A percentile compares a stretch with the other conserved stretches of the same genome.
Conservation (phyloP, 2,113 vertebrate genomes). For the Tachysurus vachellii region DNA sequence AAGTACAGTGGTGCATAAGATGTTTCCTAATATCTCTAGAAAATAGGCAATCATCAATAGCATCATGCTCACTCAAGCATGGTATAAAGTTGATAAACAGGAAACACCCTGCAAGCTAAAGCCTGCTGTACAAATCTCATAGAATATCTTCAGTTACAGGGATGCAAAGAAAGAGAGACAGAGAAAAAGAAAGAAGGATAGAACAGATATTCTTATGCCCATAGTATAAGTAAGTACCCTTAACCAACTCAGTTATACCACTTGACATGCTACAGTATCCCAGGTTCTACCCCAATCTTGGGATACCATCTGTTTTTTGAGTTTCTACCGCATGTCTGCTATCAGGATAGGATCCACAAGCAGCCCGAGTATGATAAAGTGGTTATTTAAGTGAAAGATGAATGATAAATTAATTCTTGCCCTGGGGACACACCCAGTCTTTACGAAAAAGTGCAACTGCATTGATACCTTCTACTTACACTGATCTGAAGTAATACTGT, state of each 20-base stretch:
- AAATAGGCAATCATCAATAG: not conserved
- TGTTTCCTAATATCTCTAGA: not conserved
- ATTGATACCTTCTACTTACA: not conserved
- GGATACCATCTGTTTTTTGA: not conserved
- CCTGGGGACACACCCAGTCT: not conserved
- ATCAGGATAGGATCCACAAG: not conserved
- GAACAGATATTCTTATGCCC: not conserved
- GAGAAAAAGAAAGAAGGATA: too few relatives aligned
- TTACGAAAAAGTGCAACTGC: not conserved
- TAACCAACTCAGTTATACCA: not conserved
- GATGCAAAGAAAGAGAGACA: not conserved
- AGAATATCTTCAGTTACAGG: not conserved
- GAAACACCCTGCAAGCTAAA: constrained; percentile 4
- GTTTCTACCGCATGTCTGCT: not conserved
- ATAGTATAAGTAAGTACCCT: not conserved
- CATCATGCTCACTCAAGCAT: not conserved
- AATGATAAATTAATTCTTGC: not conserved
- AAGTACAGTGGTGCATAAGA: too few relatives aligned
- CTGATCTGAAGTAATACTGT: not conserved
- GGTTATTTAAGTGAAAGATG: not conserved
- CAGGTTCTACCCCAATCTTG: not conserved
- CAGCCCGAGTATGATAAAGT: not conserved
- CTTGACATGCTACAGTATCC: not conserved
- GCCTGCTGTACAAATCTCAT: not conserved
- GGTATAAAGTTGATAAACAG: constrained; percentile 5